Evolutionary conservation across 2,113 vertebrate genomes (phyloP).

Genomic region (Chlorodrepanis virens): DNA sequence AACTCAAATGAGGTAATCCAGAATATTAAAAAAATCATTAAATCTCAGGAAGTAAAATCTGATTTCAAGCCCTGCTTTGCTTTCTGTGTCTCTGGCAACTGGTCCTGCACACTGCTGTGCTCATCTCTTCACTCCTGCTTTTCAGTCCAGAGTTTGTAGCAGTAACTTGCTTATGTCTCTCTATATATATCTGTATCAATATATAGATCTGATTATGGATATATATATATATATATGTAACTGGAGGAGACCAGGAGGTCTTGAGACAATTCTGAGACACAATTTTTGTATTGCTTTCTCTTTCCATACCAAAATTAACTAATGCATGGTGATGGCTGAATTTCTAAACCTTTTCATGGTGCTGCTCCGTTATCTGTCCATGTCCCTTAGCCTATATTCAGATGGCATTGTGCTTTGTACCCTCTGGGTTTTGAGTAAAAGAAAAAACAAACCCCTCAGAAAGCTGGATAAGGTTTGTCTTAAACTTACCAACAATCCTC

Average conservation of each 20-base stretch:
- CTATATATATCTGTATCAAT: neutral
- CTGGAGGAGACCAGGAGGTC: neutral
- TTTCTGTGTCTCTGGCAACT: neutral
- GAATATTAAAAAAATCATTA: neutral
- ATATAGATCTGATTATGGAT: neutral
- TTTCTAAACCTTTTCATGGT: neutral
- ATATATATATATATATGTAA: neutral
- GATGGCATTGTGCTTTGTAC: neutral
- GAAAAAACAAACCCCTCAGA: neutral
- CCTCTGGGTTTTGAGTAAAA: neutral
- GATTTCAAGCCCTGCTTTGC: constrained; percentile 27
- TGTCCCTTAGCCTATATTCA: neutral
- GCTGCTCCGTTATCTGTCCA: neutral
- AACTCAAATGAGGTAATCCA: neutral
- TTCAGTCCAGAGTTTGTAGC: neutral
- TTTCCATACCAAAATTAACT: neutral
- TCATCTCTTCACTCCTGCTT: neutral
- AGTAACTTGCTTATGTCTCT: neutral
- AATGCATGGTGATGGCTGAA: neutral
- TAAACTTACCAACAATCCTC: neutral
- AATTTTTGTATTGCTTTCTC: accelerated
- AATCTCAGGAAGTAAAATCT: neutral
- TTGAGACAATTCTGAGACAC: neutral
- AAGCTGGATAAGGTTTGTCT: neutral
- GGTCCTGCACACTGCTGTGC: accelerated